Evolutionary conservation across 2,888 invertebrate genomes (phyloP).

Genomic region (Cantharis flavilabris): DNA sequence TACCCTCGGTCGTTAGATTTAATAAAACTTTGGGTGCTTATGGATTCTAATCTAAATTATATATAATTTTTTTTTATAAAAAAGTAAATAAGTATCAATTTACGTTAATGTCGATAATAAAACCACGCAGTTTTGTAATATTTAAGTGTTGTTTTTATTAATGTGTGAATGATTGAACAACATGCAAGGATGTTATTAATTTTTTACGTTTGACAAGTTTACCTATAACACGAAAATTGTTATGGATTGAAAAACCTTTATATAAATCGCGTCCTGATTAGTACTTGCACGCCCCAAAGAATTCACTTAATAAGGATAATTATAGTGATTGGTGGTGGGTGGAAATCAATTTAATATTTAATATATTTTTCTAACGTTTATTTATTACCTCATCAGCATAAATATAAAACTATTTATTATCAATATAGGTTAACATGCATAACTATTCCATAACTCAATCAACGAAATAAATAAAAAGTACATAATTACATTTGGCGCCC

Average conservation of each 20-base stretch:
- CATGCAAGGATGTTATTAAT: background rate
- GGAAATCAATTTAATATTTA: background rate
- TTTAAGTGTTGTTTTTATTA: background rate
- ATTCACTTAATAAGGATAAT: background rate
- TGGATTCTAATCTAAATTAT: background rate
- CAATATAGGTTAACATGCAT: no score
- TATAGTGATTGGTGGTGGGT: background rate
- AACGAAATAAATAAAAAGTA: no score
- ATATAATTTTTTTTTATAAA: background rate
- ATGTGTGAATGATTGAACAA: background rate
- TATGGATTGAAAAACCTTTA: background rate
- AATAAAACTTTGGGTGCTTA: background rate
- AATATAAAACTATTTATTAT: background rate
- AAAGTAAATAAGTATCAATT: background rate
- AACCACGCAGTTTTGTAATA: background rate
- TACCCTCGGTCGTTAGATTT: background rate
- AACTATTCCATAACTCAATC: no score
- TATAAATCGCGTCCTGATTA: background rate
- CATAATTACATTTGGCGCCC: no score
- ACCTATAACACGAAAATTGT: background rate
- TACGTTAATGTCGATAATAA: background rate
- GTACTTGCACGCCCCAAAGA: background rate
- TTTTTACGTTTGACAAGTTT: background rate
- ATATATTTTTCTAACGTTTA: background rate
- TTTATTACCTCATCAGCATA: background rate